Percentiles rank a stretch among this genome's conserved stretches.
Evolutionary conservation across 2,113 vertebrate species (phyloP).

Genomic region (Oreochromis spilurus): DNA sequence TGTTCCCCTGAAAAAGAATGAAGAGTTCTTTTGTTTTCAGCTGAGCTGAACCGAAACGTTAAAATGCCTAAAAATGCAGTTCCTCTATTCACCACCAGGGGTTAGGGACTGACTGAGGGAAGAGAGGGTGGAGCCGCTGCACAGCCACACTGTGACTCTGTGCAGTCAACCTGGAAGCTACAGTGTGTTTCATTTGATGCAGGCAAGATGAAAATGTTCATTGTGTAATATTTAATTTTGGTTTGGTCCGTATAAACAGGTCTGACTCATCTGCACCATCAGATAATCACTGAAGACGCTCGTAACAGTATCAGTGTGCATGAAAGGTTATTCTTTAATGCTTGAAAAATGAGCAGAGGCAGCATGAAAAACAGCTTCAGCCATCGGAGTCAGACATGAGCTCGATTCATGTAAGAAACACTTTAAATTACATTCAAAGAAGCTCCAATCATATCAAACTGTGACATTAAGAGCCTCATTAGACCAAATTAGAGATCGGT

Average conservation of each 20-base stretch:
- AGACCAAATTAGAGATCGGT: background rate
- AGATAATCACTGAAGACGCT: background rate
- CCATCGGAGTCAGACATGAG: background rate
- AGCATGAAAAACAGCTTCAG: background rate
- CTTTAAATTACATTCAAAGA: background rate
- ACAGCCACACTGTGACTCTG: background rate
- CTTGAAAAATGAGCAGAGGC: background rate
- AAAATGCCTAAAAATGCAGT: background rate
- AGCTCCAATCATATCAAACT: background rate
- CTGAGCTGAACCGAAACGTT: background rate
- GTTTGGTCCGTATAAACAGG: accelerated
- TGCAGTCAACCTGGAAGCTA: background rate
- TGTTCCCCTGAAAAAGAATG: background rate
- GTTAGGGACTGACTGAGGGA: background rate
- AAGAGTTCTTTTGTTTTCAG: background rate
- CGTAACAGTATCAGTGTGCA: background rate
- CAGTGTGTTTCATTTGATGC: background rate
- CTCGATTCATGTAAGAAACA: accelerated
- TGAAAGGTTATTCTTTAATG: background rate
- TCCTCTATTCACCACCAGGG: background rate
- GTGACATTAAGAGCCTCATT: background rate
- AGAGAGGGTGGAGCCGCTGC: background rate
- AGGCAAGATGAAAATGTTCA: background rate
- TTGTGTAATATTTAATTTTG: accelerated
- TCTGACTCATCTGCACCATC: background rate